A percentile compares a stretch with the other conserved stretches of the same genome.
phyloP scores from a whole-genome alignment of 2,797 vertebrate species.

The Notolabrus celidotus region DNA sequence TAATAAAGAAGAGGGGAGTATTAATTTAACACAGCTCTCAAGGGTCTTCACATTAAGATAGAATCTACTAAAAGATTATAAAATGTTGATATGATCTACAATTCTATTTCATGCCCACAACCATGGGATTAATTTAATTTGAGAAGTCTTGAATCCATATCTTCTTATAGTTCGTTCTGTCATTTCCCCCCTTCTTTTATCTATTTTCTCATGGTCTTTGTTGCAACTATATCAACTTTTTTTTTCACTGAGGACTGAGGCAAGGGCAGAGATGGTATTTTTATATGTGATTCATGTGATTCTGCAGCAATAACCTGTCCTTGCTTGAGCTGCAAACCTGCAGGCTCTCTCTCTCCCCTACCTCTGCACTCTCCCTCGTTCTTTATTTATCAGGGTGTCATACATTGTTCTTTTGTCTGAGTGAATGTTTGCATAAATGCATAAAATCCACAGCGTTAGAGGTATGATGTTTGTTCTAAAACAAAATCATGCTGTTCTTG shows the following conservation, averaged over 20 bases:
- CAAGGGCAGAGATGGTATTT: slow-evolving; percentile 39
- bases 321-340: slow-evolving; percentile 26
- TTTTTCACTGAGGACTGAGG: slow-evolving; percentile 15
- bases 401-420: neutral
- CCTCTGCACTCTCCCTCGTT: neutral
- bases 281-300: slow-evolving; percentile 43
- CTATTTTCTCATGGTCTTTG: neutral
- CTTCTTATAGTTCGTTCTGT: neutral
- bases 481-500: neutral
- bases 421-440: neutral
- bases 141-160: neutral
- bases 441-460: neutral
- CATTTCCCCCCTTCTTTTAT: neutral
- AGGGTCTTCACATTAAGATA: neutral
- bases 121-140: slow-evolving; percentile 1
- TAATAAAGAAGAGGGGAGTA: neutral
- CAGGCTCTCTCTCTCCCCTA: slow-evolving; percentile 23
- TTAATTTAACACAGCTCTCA: slow-evolving; percentile 1
- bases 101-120: slow-evolving; percentile 1
- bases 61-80: slow-evolving; percentile 5
- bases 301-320: slow-evolving; percentile 42
- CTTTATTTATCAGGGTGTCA: neutral
- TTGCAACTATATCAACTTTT: slow-evolving; percentile 10
- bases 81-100: slow-evolving; percentile 1
- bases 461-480: neutral